These are phyloP conservation scores for Malurus elegans DNA, from an alignment of 2,113 vertebrate species.

Conservation along the genomic window DNA sequence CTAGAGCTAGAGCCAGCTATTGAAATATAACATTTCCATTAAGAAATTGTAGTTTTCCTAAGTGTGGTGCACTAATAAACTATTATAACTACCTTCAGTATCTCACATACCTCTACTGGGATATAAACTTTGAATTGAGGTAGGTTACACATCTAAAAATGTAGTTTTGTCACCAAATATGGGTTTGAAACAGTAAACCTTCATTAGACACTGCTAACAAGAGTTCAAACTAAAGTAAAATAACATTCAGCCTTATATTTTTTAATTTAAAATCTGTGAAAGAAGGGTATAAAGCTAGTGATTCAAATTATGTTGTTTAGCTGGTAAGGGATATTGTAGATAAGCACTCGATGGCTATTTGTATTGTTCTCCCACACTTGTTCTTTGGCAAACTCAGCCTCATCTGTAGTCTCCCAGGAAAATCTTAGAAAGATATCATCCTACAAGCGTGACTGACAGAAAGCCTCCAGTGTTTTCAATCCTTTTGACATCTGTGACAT, in stretches of 20 bases:
- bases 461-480: neutral
- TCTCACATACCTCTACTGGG: neutral
- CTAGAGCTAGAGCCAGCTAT: neutral
- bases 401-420: neutral
- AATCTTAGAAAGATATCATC: neutral
- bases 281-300: neutral
- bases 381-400: neutral
- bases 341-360: neutral
- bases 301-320: neutral
- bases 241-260: neutral
- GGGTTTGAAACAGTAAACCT: neutral
- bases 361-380: neutral
- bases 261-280: neutral
- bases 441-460: neutral
- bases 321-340: neutral
- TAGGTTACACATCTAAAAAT: neutral
- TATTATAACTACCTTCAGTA: neutral
- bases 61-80: neutral
- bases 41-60: neutral
- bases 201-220: neutral
- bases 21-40: neutral
- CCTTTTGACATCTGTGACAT: neutral
- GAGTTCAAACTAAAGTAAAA: neutral
- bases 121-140: neutral
- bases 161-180: neutral